Evolutionary conservation across 2,113 vertebrate genomes (phyloP), one percentile per base, ranked within the genome.

Genomic region (Percina caprodes): DNA sequence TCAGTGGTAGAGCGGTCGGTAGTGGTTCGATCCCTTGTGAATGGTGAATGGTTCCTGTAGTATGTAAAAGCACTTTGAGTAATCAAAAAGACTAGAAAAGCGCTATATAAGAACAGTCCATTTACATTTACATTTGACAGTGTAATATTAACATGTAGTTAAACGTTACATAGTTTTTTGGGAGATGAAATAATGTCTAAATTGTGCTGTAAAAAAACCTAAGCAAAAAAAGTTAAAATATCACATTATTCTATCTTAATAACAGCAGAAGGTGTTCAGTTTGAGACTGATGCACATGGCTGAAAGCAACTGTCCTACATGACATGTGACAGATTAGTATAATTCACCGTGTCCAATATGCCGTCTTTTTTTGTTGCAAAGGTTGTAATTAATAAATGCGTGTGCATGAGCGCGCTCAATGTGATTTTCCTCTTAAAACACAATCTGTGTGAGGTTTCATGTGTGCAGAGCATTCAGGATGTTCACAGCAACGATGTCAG

Each of bases 311-410:
- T 46, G 60, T 49, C 56, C 52, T 59, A 30, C 4, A 30, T 30
- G 4, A 30, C 19, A 2, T 10, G 49, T 21, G 49, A 65, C 66
- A 54, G 59, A 75, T 42, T 6, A 77, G 45, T 26, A 65, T 70
- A 62, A 82, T 49, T 35, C 55, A 54, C 33, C 13, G 0, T 0
- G 19, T 0, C 24, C 35, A 45, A 69, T 11, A 14, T 15, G 45
- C 23, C 10, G 9, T 56, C 55, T 23, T 65, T 23, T 65, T 24
- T 18, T 35, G 54, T 30, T 4, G 24, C 61, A 6, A 24, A 26
- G 45, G 56, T 24, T 73, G 63, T 65, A 73, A 87, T 69, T 80
- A 84, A 74, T 24, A 4, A 49, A 49, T 7, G 70, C 2, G 21
- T 49, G 74, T 33, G 79, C 80, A 72, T 3, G 23, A 49, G 21